A percentile compares a stretch with the other conserved stretches of the same genome.
These are phyloP conservation scores for Neomonachus schauinslandi DNA, from an alignment of 2,113 vertebrate species.

Conservation along the genomic window DNA sequence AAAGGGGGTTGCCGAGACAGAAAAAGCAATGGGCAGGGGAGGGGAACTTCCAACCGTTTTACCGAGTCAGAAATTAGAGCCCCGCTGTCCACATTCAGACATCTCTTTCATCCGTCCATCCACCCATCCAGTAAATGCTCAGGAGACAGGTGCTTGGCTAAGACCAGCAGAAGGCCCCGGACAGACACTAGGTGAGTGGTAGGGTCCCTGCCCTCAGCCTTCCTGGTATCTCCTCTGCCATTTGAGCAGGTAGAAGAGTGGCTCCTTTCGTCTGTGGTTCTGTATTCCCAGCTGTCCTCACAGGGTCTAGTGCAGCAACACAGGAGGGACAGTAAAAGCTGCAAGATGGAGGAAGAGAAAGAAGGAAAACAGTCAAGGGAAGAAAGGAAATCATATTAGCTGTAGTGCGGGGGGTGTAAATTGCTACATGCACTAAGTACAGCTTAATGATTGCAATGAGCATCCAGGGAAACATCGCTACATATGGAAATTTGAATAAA, in stretches of 20 bases:
- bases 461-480: background rate
- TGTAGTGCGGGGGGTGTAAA: background rate
- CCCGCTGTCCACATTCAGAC: background rate
- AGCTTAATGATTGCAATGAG: background rate
- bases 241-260: background rate
- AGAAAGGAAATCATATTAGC: background rate
- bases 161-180: background rate
- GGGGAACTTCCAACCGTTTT: background rate
- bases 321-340: background rate
- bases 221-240: background rate
- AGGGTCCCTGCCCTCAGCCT: background rate
- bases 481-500: background rate
- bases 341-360: background rate
- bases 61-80: constrained; percentile 26
- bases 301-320: background rate
- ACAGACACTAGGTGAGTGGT: background rate
- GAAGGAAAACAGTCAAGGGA: background rate
- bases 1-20: constrained; percentile 32
- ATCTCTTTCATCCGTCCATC: background rate
- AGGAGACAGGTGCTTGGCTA: background rate
- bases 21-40: background rate
- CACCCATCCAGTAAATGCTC: background rate
- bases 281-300: background rate
- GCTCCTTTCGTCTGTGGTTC: background rate
- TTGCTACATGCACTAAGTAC: background rate